Evolutionary conservation across 1,140 invertebrate genomes (phyloP), one percentile per base, ranked within the genome.

Genomic region (Marisa cornuarietis): DNA sequence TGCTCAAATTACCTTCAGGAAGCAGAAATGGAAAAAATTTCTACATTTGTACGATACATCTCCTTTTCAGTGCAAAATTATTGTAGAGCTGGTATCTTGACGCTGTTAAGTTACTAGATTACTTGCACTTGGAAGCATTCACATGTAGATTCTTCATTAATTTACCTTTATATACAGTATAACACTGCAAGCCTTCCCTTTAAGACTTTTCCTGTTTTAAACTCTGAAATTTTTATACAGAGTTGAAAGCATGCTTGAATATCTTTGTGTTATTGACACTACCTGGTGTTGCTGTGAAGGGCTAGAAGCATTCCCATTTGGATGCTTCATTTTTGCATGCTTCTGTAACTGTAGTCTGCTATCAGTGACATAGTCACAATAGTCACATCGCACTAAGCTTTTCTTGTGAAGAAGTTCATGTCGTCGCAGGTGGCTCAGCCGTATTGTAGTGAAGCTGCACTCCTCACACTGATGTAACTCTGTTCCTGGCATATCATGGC

Each of bases 351-450:
- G 63, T 20, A 79, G 73, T 7, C 26, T 58, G 16, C 75, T 80
- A 71, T 85, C 83, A 11, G 85, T 84, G 7, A 71, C 73, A 66
- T 85, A 87, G 0, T 80, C 77, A 74, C 85, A 87, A 24, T 81
- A 22, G 42, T 82, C 71, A 77, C 89, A 91, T 26, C 76, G 79
- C 61, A 86, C 81, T 0, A 87, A 71, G 18, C 81, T 79, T 24
- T 79, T 73, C 71, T 89, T 90, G 74, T 91, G 91, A 13, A 79
- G 82, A 26, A 90, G 82, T 79, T 90, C 86, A 79, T 91, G 91
- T 9, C 88, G 83, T 31, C 87, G 78, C 51, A 91, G 73, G 49
- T 89, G 87, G 61, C 87, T 85, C 26, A 87, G 80, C 10, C 90
- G 86, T 22, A 91, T 84, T 0, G 87, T 87, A 14, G 85, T 87